Conservation (phyloP, 2,888 invertebrate species). For the Bedellia somnulentella region DNA sequence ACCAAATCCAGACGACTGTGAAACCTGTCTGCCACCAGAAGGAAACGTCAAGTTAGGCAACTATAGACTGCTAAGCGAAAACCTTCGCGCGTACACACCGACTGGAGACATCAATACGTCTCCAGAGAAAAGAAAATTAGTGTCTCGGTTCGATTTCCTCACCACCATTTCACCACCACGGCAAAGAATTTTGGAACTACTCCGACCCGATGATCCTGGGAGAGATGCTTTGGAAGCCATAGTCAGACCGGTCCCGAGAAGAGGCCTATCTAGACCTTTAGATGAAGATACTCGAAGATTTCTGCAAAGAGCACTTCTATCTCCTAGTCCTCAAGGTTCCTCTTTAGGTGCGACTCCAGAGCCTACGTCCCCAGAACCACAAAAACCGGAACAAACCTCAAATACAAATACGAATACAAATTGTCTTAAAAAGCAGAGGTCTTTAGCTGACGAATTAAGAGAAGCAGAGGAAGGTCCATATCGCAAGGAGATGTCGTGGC, state of each 20-base stretch:
- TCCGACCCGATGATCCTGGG: slow-evolving; percentile 40
- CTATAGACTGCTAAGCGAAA: slow-evolving; percentile 35
- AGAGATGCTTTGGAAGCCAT: slow-evolving; percentile 43
- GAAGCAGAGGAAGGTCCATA: slow-evolving; percentile 38
- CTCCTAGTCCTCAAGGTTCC: slow-evolving; percentile 26
- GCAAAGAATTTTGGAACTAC: slow-evolving; percentile 35
- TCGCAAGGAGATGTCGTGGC: slow-evolving; percentile 17
- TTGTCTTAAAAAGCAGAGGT: slow-evolving; percentile 20
- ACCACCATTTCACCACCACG: slow-evolving; percentile 34
- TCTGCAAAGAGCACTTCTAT: slow-evolving; percentile 34
- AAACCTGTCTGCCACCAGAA: slow-evolving; percentile 26
- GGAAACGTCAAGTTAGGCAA: slow-evolving; percentile 37
- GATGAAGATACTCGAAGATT: slow-evolving; percentile 45
- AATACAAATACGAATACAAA: slow-evolving; percentile 1
- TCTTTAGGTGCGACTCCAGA: slow-evolving; percentile 22
- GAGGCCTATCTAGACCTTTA: slow-evolving; percentile 33
- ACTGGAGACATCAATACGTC: slow-evolving; percentile 37
- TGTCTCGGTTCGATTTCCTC: slow-evolving; percentile 34
- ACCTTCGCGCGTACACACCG: slow-evolving; percentile 37
- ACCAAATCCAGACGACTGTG: slow-evolving; percentile 26
- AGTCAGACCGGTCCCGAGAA: slow-evolving; percentile 36
- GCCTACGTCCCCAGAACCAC: slow-evolving; percentile 12
- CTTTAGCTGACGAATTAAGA: slow-evolving; percentile 40
- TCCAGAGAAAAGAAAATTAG: slow-evolving; percentile 32
- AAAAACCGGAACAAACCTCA: background rate